Conservation (phyloP, 2,888 invertebrate genomes). For the Labia minor region DNA sequence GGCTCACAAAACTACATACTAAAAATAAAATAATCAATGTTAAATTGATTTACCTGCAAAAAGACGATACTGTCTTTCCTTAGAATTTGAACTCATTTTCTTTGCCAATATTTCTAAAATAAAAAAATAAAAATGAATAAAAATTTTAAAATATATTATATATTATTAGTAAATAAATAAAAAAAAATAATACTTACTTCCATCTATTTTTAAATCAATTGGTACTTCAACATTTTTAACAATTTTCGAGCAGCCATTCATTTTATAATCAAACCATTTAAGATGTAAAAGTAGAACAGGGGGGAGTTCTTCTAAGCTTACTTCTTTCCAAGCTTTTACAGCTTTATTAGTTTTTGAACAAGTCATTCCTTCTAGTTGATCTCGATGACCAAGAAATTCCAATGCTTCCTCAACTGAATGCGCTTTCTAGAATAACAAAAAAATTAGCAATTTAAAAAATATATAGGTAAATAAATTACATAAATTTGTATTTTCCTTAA, state of each 20-base stretch:
- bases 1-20: not conserved
- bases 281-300: conserved; percentile 81
- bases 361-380: conserved; percentile 76
- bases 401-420: conserved; percentile 76
- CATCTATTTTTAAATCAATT: conserved; percentile 79
- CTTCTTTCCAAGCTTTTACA: conserved; percentile 82
- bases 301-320: conserved; percentile 79
- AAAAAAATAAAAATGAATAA: conserved; percentile 23
- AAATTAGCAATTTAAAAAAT: not conserved
- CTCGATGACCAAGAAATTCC: conserved; percentile 72
- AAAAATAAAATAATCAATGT: not conserved
- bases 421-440: conserved; percentile 51
- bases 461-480: no score
- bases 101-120: conserved; percentile 70
- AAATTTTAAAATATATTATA: no score
- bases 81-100: conserved; percentile 57
- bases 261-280: conserved; percentile 85
- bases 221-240: conserved; percentile 84
- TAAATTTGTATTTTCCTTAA: no score
- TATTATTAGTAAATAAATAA: no score
- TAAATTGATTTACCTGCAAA: conserved; percentile 52
- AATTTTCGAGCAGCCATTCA: conserved; percentile 83
- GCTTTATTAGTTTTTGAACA: conserved; percentile 69
- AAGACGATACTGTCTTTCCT: conserved; percentile 78
- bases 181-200: conserved; percentile 46